A percentile compares a stretch with the other conserved stretches of the same genome.
phyloP scores from a whole-genome alignment of 1,140 invertebrate genomes.

The Drosophila burlai region DNA sequence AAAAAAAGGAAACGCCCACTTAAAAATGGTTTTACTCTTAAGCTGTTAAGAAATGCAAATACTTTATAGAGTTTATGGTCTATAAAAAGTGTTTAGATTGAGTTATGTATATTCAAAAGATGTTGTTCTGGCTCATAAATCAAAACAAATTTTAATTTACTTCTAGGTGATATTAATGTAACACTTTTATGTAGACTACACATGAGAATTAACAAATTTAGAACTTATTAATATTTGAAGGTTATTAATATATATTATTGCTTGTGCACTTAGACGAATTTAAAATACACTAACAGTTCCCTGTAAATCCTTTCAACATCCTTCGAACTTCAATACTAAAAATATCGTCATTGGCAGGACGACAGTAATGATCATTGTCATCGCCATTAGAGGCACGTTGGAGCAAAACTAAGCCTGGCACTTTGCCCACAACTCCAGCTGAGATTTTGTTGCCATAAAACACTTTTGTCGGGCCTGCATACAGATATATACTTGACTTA shows the following conservation, averaged over 20 bases:
- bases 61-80: not conserved
- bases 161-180: not conserved
- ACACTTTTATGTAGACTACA: not conserved
- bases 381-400: conserved; percentile 55
- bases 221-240: not conserved
- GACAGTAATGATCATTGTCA: conserved; percentile 45
- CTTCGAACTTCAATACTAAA: not conserved
- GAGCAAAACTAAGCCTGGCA: conserved; percentile 60
- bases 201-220: not conserved
- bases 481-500: conserved; percentile 3
- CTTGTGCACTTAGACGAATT: not conserved
- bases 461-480: conserved; percentile 50
- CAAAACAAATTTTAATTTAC: not conserved
- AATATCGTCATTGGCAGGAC: conserved; percentile 9
- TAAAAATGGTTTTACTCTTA: not conserved
- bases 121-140: not conserved
- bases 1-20: not conserved
- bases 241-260: no score
- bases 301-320: not conserved
- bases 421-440: conserved; percentile 69
- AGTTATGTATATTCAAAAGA: not conserved
- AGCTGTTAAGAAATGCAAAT: not conserved
- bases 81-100: not conserved
- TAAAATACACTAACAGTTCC: not conserved
- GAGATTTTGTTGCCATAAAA: conserved; percentile 74